Base-by-base conservation (phyloP, 2,888 invertebrate species). In the Cephus runcator region DNA sequence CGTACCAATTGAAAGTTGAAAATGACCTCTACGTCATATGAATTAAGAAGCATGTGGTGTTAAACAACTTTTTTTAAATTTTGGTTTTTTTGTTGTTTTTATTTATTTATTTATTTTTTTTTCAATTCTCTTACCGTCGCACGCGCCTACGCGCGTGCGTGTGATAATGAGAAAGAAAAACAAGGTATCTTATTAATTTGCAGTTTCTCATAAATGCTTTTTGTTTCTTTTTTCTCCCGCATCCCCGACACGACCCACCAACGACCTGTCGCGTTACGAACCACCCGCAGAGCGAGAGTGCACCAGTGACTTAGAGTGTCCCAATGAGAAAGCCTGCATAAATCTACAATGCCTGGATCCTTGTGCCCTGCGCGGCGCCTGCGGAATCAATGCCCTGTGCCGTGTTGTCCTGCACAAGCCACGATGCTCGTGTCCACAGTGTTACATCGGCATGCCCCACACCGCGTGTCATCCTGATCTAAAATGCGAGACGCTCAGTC, bases 281-380 rank as follows among this genome's bases (percentile, higher is more conserved):
- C 83, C 83, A 83, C 93, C 93, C 84, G 92, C 93, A 95, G 96
- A 95, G 93, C 95, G 95, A 93, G 96, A 97, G 95, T 97, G 97
- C 94, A 95, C 95, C 93, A 95, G 95, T 93, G 97, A 98, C 94
- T 94, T 95, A 93, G 97, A 97, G 93, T 98, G 98, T 93, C 95
- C 97, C 86, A 95, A 95, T 93, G 97, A 97, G 93, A 96, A 97
- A 93, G 96, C 97, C 92, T 98, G 98, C 93, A 94, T 97, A 93
- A 96, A 96, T 93, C 95, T 96, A 92, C 96, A 96, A 93, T 98
- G 98, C 93, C 94, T 96, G 92, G 97, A 98, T 93, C 98, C 97
- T 84, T 98, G 98, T 93, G 95, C 95, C 90, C 94, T 97, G 90
- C 95, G 97, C 88, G 97, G 96, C 88, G 96, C 96, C 85, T 98